phyloP scores from a whole-genome alignment of 2,797 vertebrate genomes.

The Calcarius lapponicus region DNA sequence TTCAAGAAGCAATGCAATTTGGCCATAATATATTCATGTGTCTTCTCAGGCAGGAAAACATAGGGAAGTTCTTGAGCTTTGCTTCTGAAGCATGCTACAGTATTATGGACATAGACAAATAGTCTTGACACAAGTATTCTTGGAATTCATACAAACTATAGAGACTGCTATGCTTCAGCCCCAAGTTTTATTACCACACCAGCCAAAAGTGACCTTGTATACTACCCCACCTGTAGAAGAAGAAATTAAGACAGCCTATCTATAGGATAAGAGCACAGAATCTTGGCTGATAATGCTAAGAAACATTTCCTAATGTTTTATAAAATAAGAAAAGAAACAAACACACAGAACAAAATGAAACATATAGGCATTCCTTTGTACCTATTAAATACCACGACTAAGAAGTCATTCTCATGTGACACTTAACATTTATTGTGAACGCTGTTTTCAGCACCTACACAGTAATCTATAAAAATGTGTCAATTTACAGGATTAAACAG shows the following conservation, averaged over 20 bases:
- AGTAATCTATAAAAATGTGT: neutral
- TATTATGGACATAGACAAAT: neutral
- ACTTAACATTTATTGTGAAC: neutral
- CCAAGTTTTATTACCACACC: neutral
- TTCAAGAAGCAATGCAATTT: neutral
- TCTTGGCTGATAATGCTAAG: neutral
- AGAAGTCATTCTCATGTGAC: neutral
- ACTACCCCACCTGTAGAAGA: neutral
- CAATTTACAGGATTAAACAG: neutral
- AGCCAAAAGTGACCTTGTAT: neutral
- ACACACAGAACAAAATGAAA: neutral
- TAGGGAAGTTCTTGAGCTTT: neutral
- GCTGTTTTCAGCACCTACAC: neutral
- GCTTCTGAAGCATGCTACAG: neutral
- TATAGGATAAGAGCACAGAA: neutral
- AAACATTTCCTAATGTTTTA: neutral
- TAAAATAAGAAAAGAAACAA: neutral
- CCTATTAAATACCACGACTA: neutral
- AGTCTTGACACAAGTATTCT: neutral
- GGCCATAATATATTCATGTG: neutral
- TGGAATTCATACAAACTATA: neutral
- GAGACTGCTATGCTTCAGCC: neutral
- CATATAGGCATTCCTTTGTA: neutral
- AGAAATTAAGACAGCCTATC: neutral
- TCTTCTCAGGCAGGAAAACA: neutral